phyloP scores from a whole-genome alignment of 2,797 vertebrate genomes.

The Sylvia borin region DNA sequence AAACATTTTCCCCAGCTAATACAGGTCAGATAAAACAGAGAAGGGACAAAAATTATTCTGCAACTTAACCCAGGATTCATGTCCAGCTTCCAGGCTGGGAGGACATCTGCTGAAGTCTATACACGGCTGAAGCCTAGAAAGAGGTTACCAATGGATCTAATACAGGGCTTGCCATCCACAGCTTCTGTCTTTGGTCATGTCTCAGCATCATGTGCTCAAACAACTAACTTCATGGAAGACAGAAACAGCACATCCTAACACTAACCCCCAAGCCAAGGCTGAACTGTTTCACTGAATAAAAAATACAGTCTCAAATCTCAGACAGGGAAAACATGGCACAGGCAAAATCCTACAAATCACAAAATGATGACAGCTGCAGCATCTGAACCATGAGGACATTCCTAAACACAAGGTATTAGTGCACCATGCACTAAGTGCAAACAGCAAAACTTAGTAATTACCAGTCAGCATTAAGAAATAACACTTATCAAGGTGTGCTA shows the following conservation, averaged over 20 bases:
- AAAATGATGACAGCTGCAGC: background rate
- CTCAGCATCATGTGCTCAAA: background rate
- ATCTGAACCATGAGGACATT: background rate
- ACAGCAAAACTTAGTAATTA: background rate
- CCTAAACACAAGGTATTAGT: background rate
- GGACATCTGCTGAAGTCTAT: background rate
- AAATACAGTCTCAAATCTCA: background rate
- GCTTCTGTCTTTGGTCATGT: background rate
- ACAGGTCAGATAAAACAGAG: background rate
- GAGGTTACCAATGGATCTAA: background rate
- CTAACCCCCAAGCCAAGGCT: background rate
- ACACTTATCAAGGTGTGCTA: background rate
- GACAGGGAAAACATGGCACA: background rate
- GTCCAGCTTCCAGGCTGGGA: background rate
- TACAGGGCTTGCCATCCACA: background rate
- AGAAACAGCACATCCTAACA: background rate
- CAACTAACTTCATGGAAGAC: background rate
- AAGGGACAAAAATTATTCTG: background rate
- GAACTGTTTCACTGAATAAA: background rate
- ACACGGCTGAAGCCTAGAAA: background rate
- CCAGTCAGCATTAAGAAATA: background rate
- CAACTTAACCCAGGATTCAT: background rate
- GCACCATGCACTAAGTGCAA: background rate
- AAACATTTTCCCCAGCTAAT: background rate
- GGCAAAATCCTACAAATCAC: background rate